Evolutionary conservation across 1,140 invertebrate genomes (phyloP).

Genomic region (Dinothrombium tinctorium): DNA sequence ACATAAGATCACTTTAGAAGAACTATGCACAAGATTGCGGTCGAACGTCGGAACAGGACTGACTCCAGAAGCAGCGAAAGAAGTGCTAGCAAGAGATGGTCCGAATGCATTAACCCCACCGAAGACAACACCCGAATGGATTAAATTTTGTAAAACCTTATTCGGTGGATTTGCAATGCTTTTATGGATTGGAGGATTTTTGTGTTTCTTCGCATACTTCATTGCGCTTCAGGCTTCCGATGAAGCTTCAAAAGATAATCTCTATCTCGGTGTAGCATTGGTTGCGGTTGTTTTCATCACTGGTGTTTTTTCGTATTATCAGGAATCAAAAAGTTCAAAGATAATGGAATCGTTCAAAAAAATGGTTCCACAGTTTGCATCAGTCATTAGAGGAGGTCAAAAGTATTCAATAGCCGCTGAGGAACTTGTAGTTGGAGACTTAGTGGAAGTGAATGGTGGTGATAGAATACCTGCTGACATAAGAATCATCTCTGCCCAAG

Average conservation of each 20-base stretch:
- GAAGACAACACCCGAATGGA: slow-evolving; percentile 32
- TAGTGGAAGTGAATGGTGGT: slow-evolving; percentile 53
- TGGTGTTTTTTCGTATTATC: slow-evolving; percentile 24
- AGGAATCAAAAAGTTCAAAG: slow-evolving; percentile 23
- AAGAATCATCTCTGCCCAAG: slow-evolving; percentile 38
- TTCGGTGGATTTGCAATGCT: slow-evolving; percentile 45
- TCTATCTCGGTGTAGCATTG: slow-evolving; percentile 23
- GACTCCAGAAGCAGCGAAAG: slow-evolving; percentile 26
- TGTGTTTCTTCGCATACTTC: slow-evolving; percentile 42
- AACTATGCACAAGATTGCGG: slow-evolving; percentile 80
- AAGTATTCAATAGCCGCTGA: slow-evolving; percentile 68
- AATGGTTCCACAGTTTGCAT: slow-evolving; percentile 18
- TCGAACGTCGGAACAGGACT: slow-evolving; percentile 75
- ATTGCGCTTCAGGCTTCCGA: slow-evolving; percentile 23
- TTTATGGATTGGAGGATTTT: slow-evolving; percentile 45
- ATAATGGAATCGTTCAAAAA: slow-evolving; percentile 20
- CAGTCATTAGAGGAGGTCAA: slow-evolving; percentile 64
- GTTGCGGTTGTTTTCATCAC: slow-evolving; percentile 23
- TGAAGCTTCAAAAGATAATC: slow-evolving; percentile 23
- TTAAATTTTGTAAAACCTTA: slow-evolving; percentile 36
- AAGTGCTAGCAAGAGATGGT: slow-evolving; percentile 31
- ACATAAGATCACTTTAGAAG: slow-evolving; percentile 88
- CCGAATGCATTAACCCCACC: slow-evolving; percentile 43
- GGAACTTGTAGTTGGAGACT: slow-evolving; percentile 38
- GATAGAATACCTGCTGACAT: slow-evolving; percentile 64